Evolutionary conservation across 2,113 vertebrate genomes (phyloP), one percentile per base, ranked within the genome.

Genomic region (Melospiza melodia): DNA sequence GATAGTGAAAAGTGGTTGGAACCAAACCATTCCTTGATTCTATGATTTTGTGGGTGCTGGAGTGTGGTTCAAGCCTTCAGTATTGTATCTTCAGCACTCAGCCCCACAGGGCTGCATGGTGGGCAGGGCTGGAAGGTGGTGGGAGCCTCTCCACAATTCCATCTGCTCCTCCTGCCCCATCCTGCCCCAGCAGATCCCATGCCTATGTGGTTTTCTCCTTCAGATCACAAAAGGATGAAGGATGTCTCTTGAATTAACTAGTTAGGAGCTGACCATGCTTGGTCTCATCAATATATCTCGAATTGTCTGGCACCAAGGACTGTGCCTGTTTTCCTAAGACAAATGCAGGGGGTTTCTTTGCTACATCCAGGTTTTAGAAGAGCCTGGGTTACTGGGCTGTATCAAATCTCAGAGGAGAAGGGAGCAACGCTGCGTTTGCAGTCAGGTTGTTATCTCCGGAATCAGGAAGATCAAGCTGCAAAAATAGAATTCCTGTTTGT

Each of bases 401-500:
- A 21, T 43, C 28, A 41, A 73, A 88, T 15, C 62, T 52, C 15
- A 1, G 63, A 16, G 63, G 78, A 55, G 19, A 46, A 81, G 66
- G 0, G 28, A 90, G 85, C 74, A 20, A 6, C 0, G 43, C 82
- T 73, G 62, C 1, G 0, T 67, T 67, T 51, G 78, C 77, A 20
- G 10, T 54, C 22, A 9, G 54, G 66, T 19, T 1, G 0, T 83
- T 94, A 62, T 59, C 90, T 82, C 75, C 24, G 6, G 35, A 27
- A 78, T 27, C 81, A 63, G 81, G 92, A 95, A 91, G 93, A 82
- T 82, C 78, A 43, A 1, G 2, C 52, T 91, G 74, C 71, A 91
- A 84, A 94, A 84, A 84, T 55, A 96, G 92, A 93, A 62, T 71
- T 90, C 84, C 94, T 87, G 78, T 89, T 95, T 82, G 74, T 17